A percentile compares a stretch with the other conserved stretches of the same genome.
These are phyloP conservation scores for Xestia xanthographa DNA, from an alignment of 2,888 invertebrate species.

Conservation along the genomic window DNA sequence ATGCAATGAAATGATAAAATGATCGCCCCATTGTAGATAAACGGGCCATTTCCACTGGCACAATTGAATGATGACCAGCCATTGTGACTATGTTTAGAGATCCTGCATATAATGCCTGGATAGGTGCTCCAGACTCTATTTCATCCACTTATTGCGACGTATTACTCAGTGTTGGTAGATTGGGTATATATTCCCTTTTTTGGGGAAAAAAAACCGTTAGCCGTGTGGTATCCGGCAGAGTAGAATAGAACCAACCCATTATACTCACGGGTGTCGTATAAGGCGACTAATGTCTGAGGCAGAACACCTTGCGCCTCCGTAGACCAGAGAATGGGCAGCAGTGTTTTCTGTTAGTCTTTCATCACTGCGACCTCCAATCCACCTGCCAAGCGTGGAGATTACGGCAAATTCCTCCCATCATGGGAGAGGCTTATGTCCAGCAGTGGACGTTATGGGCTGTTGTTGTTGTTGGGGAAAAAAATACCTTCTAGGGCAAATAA, in stretches of 20 bases:
- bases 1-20: slow-evolving; percentile 84
- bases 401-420: too few relatives aligned
- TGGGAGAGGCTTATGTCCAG: too few relatives aligned
- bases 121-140: slow-evolving; percentile 81
- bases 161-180: slow-evolving; percentile 72
- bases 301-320: too few relatives aligned
- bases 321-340: too few relatives aligned
- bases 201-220: background rate
- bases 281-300: too few relatives aligned
- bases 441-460: too few relatives aligned
- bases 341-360: too few relatives aligned
- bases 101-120: slow-evolving; percentile 87
- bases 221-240: too few relatives aligned
- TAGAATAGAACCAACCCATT: too few relatives aligned
- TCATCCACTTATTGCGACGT: slow-evolving; percentile 82
- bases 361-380: too few relatives aligned
- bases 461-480: background rate
- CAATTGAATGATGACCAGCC: slow-evolving; percentile 89
- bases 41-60: slow-evolving; percentile 85
- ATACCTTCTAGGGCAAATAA: background rate
- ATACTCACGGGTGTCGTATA: too few relatives aligned
- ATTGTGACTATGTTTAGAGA: slow-evolving; percentile 90
- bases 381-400: too few relatives aligned
- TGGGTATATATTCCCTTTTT: background rate
- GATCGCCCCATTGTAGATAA: slow-evolving; percentile 85